Percentiles rank a stretch among this genome's conserved stretches.
These are phyloP conservation scores for Caenorhabditis sulstoni DNA, from an alignment of 2,888 invertebrate species.

Conservation along the genomic window DNA sequence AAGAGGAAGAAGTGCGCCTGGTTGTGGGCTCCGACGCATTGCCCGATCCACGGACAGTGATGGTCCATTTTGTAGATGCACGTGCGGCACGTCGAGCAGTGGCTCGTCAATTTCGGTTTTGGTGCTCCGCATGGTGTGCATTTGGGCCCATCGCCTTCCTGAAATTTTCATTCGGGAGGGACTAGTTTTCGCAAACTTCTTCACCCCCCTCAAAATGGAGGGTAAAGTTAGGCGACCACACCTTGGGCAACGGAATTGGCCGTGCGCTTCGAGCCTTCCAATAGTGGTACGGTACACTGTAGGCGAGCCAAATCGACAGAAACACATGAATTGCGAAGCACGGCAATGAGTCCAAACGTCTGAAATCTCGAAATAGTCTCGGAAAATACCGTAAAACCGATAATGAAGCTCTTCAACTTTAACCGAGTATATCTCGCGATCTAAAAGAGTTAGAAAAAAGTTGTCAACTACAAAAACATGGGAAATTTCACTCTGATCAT, in stretches of 20 bases:
- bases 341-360: background rate
- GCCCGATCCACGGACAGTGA: conserved; percentile 52
- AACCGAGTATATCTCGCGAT: too few relatives aligned
- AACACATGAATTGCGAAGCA: background rate
- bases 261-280: conserved; percentile 16
- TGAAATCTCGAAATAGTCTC: background rate
- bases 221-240: too few relatives aligned
- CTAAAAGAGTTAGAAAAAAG: too few relatives aligned
- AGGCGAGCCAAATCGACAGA: conserved; percentile 9
- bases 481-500: too few relatives aligned
- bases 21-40: conserved; percentile 55
- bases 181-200: too few relatives aligned
- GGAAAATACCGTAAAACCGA: too few relatives aligned
- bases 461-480: too few relatives aligned
- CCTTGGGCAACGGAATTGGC: conserved; percentile 11
- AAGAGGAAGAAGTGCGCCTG: conserved; percentile 50
- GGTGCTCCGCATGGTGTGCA: conserved; percentile 12
- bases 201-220: too few relatives aligned
- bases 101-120: conserved; percentile 21
- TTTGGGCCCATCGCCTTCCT: background rate
- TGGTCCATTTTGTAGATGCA: conserved; percentile 50
- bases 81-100: conserved; percentile 33
- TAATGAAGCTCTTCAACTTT: background rate
- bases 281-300: conserved; percentile 32
- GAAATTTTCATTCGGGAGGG: background rate